Percentiles rank a stretch among this genome's conserved stretches.
Evolutionary conservation across 2,888 invertebrate species (phyloP).

Genomic region (Gymnosoma rotundatum): DNA sequence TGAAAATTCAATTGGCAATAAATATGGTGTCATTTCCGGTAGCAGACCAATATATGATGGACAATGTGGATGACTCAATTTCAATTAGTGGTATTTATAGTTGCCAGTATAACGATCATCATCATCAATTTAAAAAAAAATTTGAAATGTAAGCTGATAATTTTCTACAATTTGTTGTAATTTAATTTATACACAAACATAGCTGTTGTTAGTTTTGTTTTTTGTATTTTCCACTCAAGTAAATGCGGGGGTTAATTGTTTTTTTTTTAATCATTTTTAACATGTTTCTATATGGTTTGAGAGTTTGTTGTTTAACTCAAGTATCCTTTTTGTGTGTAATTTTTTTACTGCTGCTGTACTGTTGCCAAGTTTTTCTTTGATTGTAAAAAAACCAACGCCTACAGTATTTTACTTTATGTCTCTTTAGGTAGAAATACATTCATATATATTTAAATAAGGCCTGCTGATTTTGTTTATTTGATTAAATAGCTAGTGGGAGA

Average conservation of each 20-base stretch:
- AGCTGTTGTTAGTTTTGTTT: neutral
- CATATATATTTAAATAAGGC: too few relatives aligned
- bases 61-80: constrained; percentile 59
- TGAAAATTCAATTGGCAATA: constrained; percentile 53
- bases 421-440: too few relatives aligned
- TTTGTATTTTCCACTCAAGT: neutral
- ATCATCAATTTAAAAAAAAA: constrained; percentile 35
- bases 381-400: neutral
- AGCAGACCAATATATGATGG: constrained; percentile 44
- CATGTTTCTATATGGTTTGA: neutral
- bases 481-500: constrained; percentile 9
- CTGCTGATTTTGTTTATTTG: neutral
- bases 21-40: constrained; percentile 68
- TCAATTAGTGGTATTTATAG: constrained; percentile 38
- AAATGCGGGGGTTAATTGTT: neutral
- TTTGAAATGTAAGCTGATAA: constrained; percentile 29
- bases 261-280: neutral
- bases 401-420: too few relatives aligned
- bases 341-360: too few relatives aligned
- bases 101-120: constrained; percentile 11
- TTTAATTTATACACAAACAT: constrained; percentile 15
- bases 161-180: constrained; percentile 34
- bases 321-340: neutral
- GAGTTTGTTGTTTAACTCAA: neutral
- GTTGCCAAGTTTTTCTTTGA: neutral